A percentile compares a stretch with the other conserved stretches of the same genome.
phyloP scores from a whole-genome alignment of 2,888 invertebrate genomes.

The Furcula furcula region DNA sequence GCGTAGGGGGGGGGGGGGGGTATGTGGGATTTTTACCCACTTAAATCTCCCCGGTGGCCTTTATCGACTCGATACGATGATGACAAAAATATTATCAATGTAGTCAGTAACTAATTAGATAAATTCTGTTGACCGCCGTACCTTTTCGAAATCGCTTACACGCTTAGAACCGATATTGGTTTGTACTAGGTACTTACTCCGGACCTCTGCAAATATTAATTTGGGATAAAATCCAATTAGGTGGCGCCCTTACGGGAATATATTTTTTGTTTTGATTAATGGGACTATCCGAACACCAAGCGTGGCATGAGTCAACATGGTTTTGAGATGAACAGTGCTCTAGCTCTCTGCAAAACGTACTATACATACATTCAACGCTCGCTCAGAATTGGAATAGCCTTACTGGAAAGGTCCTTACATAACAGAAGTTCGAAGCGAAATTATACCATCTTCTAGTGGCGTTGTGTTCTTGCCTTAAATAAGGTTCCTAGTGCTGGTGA shows the following conservation, averaged over 20 bases:
- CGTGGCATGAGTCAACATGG: too few relatives aligned
- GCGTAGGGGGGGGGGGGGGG: too few relatives aligned
- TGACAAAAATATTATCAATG: not conserved
- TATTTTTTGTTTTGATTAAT: constrained; percentile 29
- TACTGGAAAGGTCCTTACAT: too few relatives aligned
- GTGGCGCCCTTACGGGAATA: constrained; percentile 24
- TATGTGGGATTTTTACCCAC: not conserved
- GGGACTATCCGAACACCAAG: constrained; percentile 7
- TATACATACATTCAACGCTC: too few relatives aligned
- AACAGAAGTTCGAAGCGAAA: too few relatives aligned
- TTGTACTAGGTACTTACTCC: constrained; percentile 22
- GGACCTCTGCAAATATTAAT: constrained; percentile 40
- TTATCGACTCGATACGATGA: not conserved
- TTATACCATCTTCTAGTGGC: too few relatives aligned
- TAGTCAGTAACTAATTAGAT: constrained; percentile 19
- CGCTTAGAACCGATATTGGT: constrained; percentile 24
- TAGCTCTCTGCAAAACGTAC: too few relatives aligned
- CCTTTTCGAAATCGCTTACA: constrained; percentile 34
- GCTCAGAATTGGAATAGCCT: too few relatives aligned
- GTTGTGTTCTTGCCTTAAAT: too few relatives aligned
- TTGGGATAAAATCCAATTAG: constrained; percentile 29
- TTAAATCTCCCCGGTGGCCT: not conserved
- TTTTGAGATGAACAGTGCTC: too few relatives aligned
- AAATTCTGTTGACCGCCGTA: constrained; percentile 28
- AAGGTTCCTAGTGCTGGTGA: too few relatives aligned